Evolutionary conservation across 2,797 vertebrate genomes (phyloP).

Genomic region (Onychomys arenicola): DNA sequence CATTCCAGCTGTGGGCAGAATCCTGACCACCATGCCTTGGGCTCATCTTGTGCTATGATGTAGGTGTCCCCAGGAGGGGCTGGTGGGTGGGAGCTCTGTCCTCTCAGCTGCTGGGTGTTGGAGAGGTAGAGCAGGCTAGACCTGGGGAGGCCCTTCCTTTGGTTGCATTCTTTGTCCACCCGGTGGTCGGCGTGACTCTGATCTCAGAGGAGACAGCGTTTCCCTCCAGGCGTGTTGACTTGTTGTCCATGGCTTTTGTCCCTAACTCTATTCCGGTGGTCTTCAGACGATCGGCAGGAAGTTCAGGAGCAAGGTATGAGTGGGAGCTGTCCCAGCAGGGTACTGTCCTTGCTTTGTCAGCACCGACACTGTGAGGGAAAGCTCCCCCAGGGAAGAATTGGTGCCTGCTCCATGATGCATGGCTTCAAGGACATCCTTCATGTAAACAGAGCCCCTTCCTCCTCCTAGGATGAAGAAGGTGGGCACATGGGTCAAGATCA

Average conservation of each 20-base stretch:
- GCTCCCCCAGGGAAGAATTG: neutral
- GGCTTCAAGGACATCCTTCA: no score
- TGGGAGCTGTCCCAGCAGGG: accelerated
- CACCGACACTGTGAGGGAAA: neutral
- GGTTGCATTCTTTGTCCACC: neutral
- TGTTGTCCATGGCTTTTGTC: accelerated
- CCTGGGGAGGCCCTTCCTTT: neutral
- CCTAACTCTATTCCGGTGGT: accelerated
- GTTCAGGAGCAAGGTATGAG: accelerated
- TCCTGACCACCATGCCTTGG: neutral
- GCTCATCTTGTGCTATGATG: neutral
- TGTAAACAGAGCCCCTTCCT: neutral
- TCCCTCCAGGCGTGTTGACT: accelerated
- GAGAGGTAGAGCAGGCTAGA: neutral
- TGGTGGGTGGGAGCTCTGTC: neutral
- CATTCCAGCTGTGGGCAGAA: neutral
- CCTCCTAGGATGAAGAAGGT: neutral
- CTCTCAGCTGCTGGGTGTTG: neutral
- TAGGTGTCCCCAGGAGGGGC: neutral
- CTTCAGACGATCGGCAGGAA: neutral
- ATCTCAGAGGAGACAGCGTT: neutral
- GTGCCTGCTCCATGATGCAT: neutral
- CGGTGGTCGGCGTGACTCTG: neutral
- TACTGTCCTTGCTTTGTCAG: neutral
- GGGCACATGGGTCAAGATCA: neutral